Evolutionary conservation across 2,113 vertebrate genomes (phyloP).

Genomic region (Halichoerus grypus): DNA sequence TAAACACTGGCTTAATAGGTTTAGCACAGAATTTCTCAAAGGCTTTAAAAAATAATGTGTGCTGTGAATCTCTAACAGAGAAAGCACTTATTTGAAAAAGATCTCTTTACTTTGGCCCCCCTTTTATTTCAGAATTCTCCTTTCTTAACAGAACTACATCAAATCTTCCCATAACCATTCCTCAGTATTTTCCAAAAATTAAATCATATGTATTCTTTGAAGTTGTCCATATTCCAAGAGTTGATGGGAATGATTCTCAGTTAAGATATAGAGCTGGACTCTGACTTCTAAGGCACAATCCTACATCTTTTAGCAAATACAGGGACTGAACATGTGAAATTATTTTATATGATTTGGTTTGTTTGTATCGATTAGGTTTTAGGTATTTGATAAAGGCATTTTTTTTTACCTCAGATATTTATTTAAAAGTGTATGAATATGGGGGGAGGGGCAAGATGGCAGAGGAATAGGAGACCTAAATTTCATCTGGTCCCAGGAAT

Average conservation of each 20-base stretch:
- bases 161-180: background rate
- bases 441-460: too few relatives aligned
- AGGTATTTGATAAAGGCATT: background rate
- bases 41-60: background rate
- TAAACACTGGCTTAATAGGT: background rate
- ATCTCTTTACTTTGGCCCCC: background rate
- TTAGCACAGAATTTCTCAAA: constrained; percentile 26
- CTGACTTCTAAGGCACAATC: background rate
- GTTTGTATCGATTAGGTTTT: background rate
- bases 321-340: background rate
- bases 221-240: background rate
- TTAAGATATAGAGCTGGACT: background rate
- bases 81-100: background rate
- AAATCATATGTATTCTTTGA: background rate
- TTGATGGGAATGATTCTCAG: background rate
- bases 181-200: background rate
- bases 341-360: background rate
- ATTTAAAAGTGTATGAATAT: background rate
- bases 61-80: background rate
- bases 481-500: too few relatives aligned
- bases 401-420: background rate
- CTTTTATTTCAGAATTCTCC: background rate
- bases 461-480: too few relatives aligned
- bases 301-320: background rate
- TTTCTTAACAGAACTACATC: background rate